Conservation (phyloP, 2,888 invertebrate species). For the Drosophila siamana region DNA sequence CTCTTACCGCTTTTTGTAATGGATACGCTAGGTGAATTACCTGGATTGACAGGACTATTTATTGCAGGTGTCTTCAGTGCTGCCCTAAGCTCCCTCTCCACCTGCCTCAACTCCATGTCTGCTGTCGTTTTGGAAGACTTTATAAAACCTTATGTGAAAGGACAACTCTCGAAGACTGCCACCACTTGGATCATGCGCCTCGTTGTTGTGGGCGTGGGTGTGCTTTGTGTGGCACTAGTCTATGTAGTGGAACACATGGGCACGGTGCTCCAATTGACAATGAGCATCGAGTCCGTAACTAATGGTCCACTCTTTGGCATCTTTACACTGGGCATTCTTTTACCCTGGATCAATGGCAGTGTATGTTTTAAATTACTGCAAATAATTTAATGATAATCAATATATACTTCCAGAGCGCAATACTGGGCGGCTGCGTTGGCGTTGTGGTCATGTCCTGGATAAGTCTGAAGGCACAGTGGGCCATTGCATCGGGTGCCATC, state of each 20-base stretch:
- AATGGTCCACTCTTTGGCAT: conserved; percentile 90
- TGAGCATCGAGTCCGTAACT: conserved; percentile 89
- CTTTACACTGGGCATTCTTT: conserved; percentile 89
- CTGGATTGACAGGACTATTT: conserved; percentile 94
- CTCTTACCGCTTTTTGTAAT: conserved; percentile 94
- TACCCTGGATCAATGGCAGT: conserved; percentile 89
- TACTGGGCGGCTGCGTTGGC: conserved; percentile 87
- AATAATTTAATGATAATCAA: neutral
- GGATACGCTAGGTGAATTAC: conserved; percentile 91
- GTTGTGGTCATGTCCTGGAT: conserved; percentile 87
- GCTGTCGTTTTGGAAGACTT: conserved; percentile 92
- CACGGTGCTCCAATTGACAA: conserved; percentile 89
- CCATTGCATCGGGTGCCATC: conserved; percentile 88
- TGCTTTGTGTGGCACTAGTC: conserved; percentile 89
- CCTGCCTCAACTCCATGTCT: conserved; percentile 91
- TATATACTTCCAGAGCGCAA: conserved; percentile 86
- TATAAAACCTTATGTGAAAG: conserved; percentile 88
- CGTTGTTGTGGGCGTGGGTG: conserved; percentile 90
- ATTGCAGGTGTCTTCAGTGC: conserved; percentile 96
- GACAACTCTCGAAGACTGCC: conserved; percentile 86
- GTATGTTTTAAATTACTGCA: conserved; percentile 83
- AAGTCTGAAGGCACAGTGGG: conserved; percentile 88
- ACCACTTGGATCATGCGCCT: conserved; percentile 89
- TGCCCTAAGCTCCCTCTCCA: conserved; percentile 92
- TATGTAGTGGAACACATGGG: conserved; percentile 92